Percentiles rank a stretch among this genome's conserved stretches.
phyloP scores from a whole-genome alignment of 2,797 vertebrate species.

The Fringilla coelebs region DNA sequence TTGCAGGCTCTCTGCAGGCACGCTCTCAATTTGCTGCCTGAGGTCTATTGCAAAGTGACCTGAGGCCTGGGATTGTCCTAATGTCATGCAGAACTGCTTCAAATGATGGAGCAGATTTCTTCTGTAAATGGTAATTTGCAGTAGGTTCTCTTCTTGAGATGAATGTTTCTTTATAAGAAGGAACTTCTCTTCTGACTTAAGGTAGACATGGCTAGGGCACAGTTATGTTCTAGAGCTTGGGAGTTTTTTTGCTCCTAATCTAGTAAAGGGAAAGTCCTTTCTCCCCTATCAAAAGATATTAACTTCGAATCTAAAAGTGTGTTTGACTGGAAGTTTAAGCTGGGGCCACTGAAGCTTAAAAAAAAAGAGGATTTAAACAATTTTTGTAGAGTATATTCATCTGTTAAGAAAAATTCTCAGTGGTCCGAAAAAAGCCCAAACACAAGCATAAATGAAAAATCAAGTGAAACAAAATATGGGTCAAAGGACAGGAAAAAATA shows the following conservation, averaged over 20 bases:
- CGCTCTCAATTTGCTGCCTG: accelerated
- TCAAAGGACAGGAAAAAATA: neutral
- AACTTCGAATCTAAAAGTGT: neutral
- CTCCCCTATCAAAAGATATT: neutral
- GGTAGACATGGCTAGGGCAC: neutral
- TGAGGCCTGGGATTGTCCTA: neutral
- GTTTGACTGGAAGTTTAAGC: neutral
- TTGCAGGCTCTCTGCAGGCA: neutral
- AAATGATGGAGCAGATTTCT: neutral
- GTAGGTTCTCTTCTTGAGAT: neutral
- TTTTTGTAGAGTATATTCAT: neutral
- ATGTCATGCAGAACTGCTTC: neutral
- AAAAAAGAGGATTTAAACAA: neutral
- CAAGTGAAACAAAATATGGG: neutral
- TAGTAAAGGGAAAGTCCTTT: neutral
- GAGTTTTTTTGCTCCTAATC: neutral
- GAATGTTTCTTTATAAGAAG: neutral
- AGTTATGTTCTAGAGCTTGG: neutral
- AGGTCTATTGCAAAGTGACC: neutral
- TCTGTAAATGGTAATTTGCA: neutral
- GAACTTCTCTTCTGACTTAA: neutral
- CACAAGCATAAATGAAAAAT: neutral
- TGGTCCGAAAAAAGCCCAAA: neutral
- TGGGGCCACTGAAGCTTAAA: neutral
- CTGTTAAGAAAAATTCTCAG: neutral